phyloP scores from a whole-genome alignment of 2,797 vertebrate species.

The Cheirogaleus major region DNA sequence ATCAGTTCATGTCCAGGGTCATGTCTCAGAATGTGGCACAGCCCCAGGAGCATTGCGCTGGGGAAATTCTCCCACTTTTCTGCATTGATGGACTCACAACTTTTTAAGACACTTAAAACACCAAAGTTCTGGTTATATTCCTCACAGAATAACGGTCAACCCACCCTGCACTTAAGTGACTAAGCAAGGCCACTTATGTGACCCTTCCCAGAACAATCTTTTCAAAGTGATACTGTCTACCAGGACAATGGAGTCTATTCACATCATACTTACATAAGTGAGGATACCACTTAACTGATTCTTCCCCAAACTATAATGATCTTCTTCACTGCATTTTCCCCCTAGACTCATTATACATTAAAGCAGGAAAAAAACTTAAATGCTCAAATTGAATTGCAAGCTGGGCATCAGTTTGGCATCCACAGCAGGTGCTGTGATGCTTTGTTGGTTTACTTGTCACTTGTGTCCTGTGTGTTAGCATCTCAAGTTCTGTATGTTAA shows the following conservation, averaged over 20 bases:
- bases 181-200: slow-evolving; percentile 55
- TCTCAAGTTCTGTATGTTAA: neutral
- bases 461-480: neutral
- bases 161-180: slow-evolving; percentile 63
- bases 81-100: neutral
- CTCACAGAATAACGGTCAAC: slow-evolving; percentile 48
- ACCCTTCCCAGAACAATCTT: slow-evolving; percentile 60
- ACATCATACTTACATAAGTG: neutral
- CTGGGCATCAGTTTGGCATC: neutral
- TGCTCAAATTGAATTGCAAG: neutral
- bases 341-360: neutral
- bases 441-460: neutral
- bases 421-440: neutral
- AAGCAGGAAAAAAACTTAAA: neutral
- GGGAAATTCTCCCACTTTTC: neutral
- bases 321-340: neutral
- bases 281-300: neutral
- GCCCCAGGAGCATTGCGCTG: neutral
- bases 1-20: neutral
- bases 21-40: neutral
- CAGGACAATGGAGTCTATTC: slow-evolving; percentile 27
- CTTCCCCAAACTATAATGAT: neutral
- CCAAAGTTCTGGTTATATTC: neutral
- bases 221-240: neutral
- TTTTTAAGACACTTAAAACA: slow-evolving; percentile 20